phyloP scores from a whole-genome alignment of 2,113 vertebrate genomes.

The Lycocorax pyrrhopterus region DNA sequence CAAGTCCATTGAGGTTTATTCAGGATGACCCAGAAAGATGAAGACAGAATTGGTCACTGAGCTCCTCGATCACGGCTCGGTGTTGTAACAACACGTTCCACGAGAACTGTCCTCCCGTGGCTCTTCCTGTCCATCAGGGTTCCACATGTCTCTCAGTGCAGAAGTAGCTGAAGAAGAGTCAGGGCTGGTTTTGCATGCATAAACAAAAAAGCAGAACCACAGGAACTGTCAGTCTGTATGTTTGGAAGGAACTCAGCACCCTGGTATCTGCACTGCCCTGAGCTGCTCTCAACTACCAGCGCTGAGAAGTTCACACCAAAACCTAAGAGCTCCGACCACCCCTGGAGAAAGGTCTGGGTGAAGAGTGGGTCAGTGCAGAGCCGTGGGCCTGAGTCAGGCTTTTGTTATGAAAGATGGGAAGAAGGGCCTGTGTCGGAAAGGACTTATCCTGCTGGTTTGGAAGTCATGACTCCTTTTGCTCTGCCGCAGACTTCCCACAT shows the following conservation, averaged over 20 bases:
- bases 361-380: not conserved
- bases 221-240: not conserved
- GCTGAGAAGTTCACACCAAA: not conserved
- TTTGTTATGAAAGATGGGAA: not conserved
- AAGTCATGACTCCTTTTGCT: not conserved
- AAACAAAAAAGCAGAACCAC: not conserved
- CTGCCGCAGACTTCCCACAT: not conserved
- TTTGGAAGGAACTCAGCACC: not conserved
- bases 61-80: not conserved
- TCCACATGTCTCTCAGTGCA: not conserved
- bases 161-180: not conserved
- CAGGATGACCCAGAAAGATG: not conserved
- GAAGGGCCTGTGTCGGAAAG: not conserved
- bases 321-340: not conserved
- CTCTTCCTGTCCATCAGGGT: not conserved
- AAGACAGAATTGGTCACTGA: not conserved
- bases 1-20: not conserved
- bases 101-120: rapidly evolving
- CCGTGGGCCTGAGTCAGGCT: not conserved
- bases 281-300: not conserved
- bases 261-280: not conserved
- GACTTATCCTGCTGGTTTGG: not conserved
- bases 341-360: not conserved
- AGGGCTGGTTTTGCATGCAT: not conserved
- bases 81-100: rapidly evolving